These are phyloP conservation scores for Lordiphosa clarofinis DNA, from an alignment of 1,140 invertebrate species.

Conservation along the genomic window DNA sequence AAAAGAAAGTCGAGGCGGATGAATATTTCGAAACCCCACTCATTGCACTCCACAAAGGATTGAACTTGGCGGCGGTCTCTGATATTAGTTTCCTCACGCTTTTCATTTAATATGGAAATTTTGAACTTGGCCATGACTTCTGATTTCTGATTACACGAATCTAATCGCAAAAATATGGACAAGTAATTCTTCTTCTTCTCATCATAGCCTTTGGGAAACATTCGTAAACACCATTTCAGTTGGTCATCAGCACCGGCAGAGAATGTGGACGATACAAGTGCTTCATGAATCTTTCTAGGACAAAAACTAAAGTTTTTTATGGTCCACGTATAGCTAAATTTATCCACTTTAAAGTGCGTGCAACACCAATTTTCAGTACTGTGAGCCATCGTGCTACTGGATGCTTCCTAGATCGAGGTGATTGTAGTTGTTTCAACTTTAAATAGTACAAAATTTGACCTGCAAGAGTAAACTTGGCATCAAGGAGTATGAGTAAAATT, in stretches of 20 bases:
- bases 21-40: slow-evolving; percentile 99
- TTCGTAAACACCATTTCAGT: slow-evolving; percentile 99
- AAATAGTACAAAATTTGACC: too few species aligned
- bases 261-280: slow-evolving; percentile 99
- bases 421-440: too few species aligned
- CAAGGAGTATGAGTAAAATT: too few species aligned
- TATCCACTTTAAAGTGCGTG: slow-evolving; percentile 91
- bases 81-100: slow-evolving; percentile 99
- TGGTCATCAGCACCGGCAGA: slow-evolving; percentile 99
- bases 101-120: slow-evolving; percentile 99
- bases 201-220: slow-evolving; percentile 99
- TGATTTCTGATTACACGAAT: slow-evolving; percentile 99
- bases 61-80: slow-evolving; percentile 87
- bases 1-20: slow-evolving; percentile 98
- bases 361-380: too few species aligned
- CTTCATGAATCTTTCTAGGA: slow-evolving; percentile 99
- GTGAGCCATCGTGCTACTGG: too few species aligned
- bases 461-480: too few species aligned
- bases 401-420: too few species aligned
- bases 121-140: slow-evolving; percentile 99
- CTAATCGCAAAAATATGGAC: slow-evolving; percentile 97
- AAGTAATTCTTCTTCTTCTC: slow-evolving; percentile 99
- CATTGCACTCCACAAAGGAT: slow-evolving; percentile 98
- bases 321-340: slow-evolving; percentile 99
- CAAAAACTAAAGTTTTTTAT: slow-evolving; percentile 99